Conservation (phyloP, 2,888 invertebrate genomes). For the Shargacucullia verbasci region DNA sequence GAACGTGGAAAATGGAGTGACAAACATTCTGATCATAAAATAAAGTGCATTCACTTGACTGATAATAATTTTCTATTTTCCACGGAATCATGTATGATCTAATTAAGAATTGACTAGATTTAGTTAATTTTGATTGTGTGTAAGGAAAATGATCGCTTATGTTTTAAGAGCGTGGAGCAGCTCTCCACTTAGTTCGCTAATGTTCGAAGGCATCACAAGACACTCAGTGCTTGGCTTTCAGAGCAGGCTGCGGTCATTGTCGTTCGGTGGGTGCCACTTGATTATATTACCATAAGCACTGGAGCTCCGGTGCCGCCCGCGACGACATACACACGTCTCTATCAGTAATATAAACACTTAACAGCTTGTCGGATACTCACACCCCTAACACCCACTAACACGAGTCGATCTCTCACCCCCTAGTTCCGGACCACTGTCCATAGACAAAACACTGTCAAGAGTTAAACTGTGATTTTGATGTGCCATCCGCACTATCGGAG, state of each 20-base stretch:
- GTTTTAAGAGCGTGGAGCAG: slow-evolving; percentile 69
- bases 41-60: slow-evolving; percentile 71
- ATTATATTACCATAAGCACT: slow-evolving; percentile 47
- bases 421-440: slow-evolving; percentile 51
- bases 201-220: slow-evolving; percentile 56
- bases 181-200: slow-evolving; percentile 61
- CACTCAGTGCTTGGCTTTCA: slow-evolving; percentile 47
- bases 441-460: slow-evolving; percentile 70
- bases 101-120: slow-evolving; percentile 43
- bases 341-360: slow-evolving; percentile 61
- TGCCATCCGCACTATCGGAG: slow-evolving; percentile 83
- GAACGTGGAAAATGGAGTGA: slow-evolving; percentile 78
- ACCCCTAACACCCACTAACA: slow-evolving; percentile 73
- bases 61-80: slow-evolving; percentile 81
- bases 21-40: slow-evolving; percentile 66
- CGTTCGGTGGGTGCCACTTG: slow-evolving; percentile 66
- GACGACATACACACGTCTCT: slow-evolving; percentile 42
- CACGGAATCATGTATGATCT: slow-evolving; percentile 64
- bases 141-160: slow-evolving; percentile 64
- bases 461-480: slow-evolving; percentile 77
- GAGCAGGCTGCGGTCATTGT: slow-evolving; percentile 51
- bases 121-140: slow-evolving; percentile 53
- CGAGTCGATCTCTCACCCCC: slow-evolving; percentile 51
- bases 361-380: slow-evolving; percentile 75
- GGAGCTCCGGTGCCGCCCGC: slow-evolving; percentile 34